phyloP scores from a whole-genome alignment of 2,888 invertebrate species.

The Gandaritis pyraliata region DNA sequence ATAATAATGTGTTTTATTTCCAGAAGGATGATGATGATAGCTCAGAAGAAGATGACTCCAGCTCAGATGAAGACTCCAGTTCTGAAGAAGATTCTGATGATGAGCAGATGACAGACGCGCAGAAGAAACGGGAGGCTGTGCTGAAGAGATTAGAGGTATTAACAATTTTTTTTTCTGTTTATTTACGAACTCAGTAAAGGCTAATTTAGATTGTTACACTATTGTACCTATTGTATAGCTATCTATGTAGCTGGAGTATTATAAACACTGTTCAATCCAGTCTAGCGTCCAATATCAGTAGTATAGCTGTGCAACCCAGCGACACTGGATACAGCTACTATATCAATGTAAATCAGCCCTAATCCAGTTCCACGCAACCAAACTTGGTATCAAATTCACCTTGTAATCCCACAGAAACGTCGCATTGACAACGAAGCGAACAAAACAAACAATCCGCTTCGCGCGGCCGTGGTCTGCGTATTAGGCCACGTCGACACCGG shows the following conservation, averaged over 20 bases:
- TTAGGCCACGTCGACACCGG: constrained; percentile 99
- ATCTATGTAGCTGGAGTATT: too few species aligned
- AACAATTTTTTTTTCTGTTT: not conserved
- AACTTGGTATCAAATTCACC: too few species aligned
- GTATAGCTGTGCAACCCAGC: too few species aligned
- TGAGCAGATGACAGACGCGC: constrained; percentile 89
- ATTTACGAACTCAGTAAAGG: too few species aligned
- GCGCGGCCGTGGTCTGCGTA: constrained; percentile 99
- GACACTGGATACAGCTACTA: too few species aligned
- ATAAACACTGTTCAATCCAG: too few species aligned
- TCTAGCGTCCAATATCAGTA: too few species aligned
- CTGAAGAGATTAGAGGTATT: constrained; percentile 88
- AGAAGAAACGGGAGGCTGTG: constrained; percentile 89
- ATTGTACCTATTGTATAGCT: too few species aligned
- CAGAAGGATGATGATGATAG: constrained; percentile 78
- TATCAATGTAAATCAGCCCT: too few species aligned
- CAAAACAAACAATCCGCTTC: constrained; percentile 82
- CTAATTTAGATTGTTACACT: too few species aligned
- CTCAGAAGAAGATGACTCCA: constrained; percentile 73
- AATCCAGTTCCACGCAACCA: too few species aligned
- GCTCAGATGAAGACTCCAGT: constrained; percentile 80
- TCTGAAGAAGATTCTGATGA: constrained; percentile 86
- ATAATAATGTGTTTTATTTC: constrained; percentile 6
- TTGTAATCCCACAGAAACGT: constrained; percentile 66
- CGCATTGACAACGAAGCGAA: constrained; percentile 78